phyloP scores from a whole-genome alignment of 2,888 invertebrate genomes.

The Dendrolimus houi region DNA sequence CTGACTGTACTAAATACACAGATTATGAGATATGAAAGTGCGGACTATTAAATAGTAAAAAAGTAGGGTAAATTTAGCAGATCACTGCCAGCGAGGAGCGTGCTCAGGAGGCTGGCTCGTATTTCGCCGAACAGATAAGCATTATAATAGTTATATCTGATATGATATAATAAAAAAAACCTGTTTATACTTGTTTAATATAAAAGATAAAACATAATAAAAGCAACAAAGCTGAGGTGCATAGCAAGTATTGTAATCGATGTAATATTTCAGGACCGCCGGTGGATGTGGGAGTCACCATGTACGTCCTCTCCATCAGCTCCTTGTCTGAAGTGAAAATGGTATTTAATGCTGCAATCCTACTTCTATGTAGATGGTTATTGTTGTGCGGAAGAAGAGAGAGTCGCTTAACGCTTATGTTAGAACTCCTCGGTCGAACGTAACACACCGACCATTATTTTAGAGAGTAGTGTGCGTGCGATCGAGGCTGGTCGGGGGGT shows the following conservation, averaged over 20 bases:
- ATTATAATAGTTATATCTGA: too few species aligned
- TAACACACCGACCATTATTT: conserved; percentile 11
- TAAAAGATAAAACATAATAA: too few species aligned
- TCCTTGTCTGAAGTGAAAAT: conserved; percentile 90
- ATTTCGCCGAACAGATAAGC: too few species aligned
- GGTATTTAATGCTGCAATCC: conserved; percentile 72
- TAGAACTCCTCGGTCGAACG: conserved; percentile 39
- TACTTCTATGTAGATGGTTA: conserved; percentile 44
- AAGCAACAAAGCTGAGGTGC: too few species aligned
- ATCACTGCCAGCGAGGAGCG: too few species aligned
- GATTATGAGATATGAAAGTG: too few species aligned
- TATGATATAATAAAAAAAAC: too few species aligned
- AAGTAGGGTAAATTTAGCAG: too few species aligned
- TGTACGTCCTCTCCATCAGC: conserved; percentile 89
- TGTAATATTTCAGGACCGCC: conserved; percentile 81
- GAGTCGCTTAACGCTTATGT: conserved; percentile 20
- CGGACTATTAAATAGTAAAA: too few species aligned
- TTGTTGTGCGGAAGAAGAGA: conserved; percentile 27
- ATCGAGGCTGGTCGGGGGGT: conserved; percentile 32
- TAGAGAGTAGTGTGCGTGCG: conserved; percentile 24
- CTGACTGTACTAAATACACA: too few species aligned
- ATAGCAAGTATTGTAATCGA: conserved; percentile 30
- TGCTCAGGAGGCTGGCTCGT: too few species aligned
- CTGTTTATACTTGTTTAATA: too few species aligned
- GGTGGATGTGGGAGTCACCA: conserved; percentile 87